Evolutionary conservation across 2,888 invertebrate species (phyloP).

Genomic region (Thera obeliscata): DNA sequence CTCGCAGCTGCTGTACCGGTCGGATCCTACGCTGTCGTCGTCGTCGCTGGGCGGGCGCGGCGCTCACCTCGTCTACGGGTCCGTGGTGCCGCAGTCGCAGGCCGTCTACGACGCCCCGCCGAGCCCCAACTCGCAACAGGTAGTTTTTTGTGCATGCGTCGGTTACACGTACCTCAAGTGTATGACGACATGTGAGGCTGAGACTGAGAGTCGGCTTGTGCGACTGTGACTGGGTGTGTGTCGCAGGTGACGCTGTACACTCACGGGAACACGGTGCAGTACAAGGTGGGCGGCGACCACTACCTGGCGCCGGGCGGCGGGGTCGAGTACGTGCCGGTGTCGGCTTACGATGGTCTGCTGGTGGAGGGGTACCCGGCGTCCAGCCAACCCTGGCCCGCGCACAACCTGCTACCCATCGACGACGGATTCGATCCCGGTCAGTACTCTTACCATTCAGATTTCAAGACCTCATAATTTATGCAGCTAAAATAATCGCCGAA

Average conservation of each 20-base stretch:
- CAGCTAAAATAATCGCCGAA: neutral
- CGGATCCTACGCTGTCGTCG: slow-evolving; percentile 88
- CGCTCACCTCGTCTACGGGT: slow-evolving; percentile 78
- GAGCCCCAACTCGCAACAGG: slow-evolving; percentile 85
- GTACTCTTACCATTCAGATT: slow-evolving; percentile 37
- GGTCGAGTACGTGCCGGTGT: slow-evolving; percentile 77
- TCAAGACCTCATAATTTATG: neutral
- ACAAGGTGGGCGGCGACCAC: slow-evolving; percentile 78
- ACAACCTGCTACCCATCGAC: slow-evolving; percentile 73
- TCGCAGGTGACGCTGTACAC: slow-evolving; percentile 84
- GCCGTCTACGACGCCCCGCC: slow-evolving; percentile 82
- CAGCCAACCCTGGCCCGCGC: slow-evolving; percentile 76
- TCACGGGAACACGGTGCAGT: slow-evolving; percentile 81
- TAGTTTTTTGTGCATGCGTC: neutral
- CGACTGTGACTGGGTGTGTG: neutral
- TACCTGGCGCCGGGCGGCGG: slow-evolving; percentile 68
- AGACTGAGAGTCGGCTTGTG: too few relatives aligned
- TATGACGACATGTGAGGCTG: too few relatives aligned
- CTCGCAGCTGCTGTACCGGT: slow-evolving; percentile 84
- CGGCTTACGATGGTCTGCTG: slow-evolving; percentile 77
- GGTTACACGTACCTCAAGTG: neutral
- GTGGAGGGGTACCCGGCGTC: slow-evolving; percentile 74
- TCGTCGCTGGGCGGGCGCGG: slow-evolving; percentile 82
- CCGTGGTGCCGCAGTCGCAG: slow-evolving; percentile 73
- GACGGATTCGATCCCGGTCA: slow-evolving; percentile 80